Evolutionary conservation across 1,140 invertebrate genomes (phyloP).

Genomic region (Rhagoletis zephyria): DNA sequence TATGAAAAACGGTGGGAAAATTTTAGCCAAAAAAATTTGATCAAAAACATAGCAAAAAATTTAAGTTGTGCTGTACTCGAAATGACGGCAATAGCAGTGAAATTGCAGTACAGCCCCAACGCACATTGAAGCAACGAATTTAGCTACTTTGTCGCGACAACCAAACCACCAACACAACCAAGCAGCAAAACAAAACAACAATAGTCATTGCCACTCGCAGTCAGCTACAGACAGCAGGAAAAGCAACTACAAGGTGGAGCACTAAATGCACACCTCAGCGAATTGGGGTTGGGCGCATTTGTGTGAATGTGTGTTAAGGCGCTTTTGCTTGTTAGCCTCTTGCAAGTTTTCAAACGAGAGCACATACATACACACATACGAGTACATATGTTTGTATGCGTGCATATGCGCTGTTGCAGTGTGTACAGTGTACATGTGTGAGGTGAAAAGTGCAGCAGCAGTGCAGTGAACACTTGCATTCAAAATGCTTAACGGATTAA

Average conservation of each 20-base stretch:
- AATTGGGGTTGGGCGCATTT: background rate
- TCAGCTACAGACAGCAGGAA: background rate
- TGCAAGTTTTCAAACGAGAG: too few species aligned
- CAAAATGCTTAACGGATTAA: conserved; percentile 67
- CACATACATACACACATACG: background rate
- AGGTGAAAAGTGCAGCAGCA: conserved; percentile 25
- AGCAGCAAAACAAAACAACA: background rate
- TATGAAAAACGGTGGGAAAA: conserved; percentile 7
- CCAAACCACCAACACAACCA: background rate
- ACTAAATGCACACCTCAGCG: background rate
- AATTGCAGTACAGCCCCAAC: background rate
- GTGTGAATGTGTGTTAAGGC: background rate
- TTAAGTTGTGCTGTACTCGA: background rate
- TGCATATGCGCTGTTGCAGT: background rate
- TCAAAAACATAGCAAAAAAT: background rate
- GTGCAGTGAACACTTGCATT: conserved; percentile 50
- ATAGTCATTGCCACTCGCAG: background rate
- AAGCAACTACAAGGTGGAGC: background rate
- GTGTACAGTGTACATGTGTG: background rate
- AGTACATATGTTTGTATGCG: background rate
- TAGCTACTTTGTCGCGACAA: conserved; percentile 5
- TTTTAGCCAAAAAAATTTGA: background rate
- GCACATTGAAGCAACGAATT: background rate
- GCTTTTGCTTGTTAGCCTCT: too few species aligned
- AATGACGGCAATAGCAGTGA: too few species aligned